Evolutionary conservation across 2,888 invertebrate genomes (phyloP).

Genomic region (Pyrrhosoma nymphula): DNA sequence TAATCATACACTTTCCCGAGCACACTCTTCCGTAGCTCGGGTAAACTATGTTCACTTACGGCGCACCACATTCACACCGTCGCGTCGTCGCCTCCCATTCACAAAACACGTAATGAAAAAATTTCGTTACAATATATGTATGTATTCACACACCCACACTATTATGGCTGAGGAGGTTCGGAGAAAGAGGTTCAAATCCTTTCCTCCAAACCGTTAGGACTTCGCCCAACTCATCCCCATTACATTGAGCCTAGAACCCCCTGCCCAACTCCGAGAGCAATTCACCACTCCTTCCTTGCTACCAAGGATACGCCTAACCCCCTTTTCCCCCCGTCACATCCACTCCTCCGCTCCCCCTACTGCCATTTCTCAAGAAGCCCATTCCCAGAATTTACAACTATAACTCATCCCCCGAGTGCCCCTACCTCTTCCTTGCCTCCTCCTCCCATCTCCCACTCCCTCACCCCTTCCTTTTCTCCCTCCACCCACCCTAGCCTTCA

Average conservation of each 20-base stretch:
- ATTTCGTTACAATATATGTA: too few relatives aligned
- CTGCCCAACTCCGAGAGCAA: too few relatives aligned
- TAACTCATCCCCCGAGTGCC: conserved; percentile 1
- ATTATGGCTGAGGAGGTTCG: not conserved
- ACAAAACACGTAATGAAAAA: too few relatives aligned
- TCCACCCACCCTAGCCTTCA: not conserved
- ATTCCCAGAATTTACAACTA: conserved; percentile 39
- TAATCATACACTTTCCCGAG: too few relatives aligned
- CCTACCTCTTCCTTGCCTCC: not conserved
- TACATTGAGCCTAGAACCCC: not conserved
- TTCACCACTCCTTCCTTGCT: too few relatives aligned
- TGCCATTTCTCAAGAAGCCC: conserved; percentile 16
- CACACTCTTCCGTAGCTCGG: too few relatives aligned
- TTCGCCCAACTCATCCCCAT: not conserved
- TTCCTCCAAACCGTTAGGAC: not conserved
- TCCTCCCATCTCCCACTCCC: not conserved
- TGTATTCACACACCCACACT: too few relatives aligned
- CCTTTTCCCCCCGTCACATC: not conserved
- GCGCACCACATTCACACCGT: too few relatives aligned
- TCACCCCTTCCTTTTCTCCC: not conserved
- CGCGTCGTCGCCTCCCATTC: too few relatives aligned
- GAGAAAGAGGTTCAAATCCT: not conserved
- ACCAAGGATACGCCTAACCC: too few relatives aligned
- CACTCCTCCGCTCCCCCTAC: not conserved
- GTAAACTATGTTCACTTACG: too few relatives aligned